Evolutionary conservation across 2,113 vertebrate species (phyloP).

Genomic region (Microtus pennsylvanicus): DNA sequence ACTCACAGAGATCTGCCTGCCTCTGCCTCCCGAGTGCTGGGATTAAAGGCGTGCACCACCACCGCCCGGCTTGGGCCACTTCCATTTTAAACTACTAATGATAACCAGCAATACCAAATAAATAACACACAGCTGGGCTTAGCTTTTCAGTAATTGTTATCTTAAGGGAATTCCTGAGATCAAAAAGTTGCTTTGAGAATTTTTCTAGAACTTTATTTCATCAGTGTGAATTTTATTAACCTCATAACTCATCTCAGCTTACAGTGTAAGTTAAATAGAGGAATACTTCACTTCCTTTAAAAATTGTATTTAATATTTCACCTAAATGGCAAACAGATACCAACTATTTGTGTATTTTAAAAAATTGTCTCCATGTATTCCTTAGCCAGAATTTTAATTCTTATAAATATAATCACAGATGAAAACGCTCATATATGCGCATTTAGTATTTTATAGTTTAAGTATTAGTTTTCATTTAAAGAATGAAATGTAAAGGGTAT

Average conservation of each 20-base stretch:
- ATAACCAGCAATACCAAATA: conserved; percentile 46
- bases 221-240: conserved; percentile 67
- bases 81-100: neutral
- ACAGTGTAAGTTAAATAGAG: conserved; percentile 27
- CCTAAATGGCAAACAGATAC: conserved; percentile 54
- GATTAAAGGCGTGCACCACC: too few relatives aligned
- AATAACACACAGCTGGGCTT: neutral
- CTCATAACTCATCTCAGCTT: conserved; percentile 64
- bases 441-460: conserved; percentile 56
- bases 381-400: conserved; percentile 45
- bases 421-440: conserved; percentile 37
- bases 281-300: conserved; percentile 61
- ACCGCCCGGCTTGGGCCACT: neutral
- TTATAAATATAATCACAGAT: conserved; percentile 51
- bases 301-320: conserved; percentile 60
- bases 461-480: conserved; percentile 55
- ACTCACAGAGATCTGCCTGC: too few relatives aligned
- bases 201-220: conserved; percentile 52
- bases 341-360: conserved; percentile 52
- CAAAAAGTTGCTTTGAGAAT: conserved; percentile 42
- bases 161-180: conserved; percentile 48
- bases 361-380: conserved; percentile 33
- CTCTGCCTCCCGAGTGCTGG: too few relatives aligned
- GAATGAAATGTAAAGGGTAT: conserved; percentile 13
- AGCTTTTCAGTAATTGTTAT: conserved; percentile 42